These are phyloP conservation scores for Odocoileus hemionus DNA, from an alignment of 2,113 vertebrate genomes.

Conservation along the genomic window DNA sequence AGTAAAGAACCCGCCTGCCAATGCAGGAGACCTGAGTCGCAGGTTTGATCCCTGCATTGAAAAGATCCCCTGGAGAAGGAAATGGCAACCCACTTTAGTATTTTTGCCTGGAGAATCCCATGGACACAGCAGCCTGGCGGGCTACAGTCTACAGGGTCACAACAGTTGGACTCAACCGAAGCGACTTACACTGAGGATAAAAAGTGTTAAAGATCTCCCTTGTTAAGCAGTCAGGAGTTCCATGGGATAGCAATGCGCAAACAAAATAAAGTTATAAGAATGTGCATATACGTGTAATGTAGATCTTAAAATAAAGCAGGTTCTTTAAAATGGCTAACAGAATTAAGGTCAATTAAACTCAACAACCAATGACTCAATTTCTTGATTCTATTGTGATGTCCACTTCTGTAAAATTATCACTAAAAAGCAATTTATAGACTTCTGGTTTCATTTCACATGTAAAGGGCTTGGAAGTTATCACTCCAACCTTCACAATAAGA, in stretches of 20 bases:
- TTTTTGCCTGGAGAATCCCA: not conserved
- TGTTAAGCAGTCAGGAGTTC: not conserved
- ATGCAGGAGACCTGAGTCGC: not conserved
- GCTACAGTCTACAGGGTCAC: not conserved
- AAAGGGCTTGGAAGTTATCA: not conserved
- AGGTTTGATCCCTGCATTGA: not conserved
- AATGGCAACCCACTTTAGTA: not conserved
- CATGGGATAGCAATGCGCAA: not conserved
- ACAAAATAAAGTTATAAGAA: slow-evolving; percentile 16
- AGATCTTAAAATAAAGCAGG: not conserved
- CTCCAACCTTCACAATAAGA: not conserved
- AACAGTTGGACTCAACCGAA: not conserved
- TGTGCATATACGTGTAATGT: not conserved
- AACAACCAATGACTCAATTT: not conserved
- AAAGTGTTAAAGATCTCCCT: not conserved
- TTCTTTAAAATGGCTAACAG: slow-evolving; percentile 7
- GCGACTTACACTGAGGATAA: not conserved
- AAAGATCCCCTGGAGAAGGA: not conserved
- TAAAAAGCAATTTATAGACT: not conserved
- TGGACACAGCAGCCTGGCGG: not conserved
- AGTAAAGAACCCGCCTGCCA: not conserved
- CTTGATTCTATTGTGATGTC: not conserved
- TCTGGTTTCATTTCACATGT: not conserved
- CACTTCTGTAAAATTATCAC: not conserved
- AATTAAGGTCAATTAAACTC: slow-evolving; percentile 21